Conservation (phyloP, 2,113 vertebrate genomes). For the Lophotis ruficrista region DNA sequence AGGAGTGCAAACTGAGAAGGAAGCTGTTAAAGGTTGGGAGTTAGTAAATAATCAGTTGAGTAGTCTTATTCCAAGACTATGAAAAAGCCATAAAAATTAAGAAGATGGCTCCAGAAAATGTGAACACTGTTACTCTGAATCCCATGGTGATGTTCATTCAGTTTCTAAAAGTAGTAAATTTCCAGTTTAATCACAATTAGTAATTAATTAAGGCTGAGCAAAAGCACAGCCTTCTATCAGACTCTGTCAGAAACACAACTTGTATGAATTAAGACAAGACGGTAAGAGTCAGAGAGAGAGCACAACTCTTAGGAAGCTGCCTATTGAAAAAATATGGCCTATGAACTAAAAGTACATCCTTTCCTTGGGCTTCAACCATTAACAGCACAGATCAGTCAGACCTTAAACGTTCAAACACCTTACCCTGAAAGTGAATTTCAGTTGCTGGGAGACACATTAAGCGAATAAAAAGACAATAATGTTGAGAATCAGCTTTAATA, state of each 20-base stretch:
- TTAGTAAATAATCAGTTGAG: not conserved
- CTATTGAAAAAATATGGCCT: not conserved
- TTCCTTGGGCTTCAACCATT: not conserved
- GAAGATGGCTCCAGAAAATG: not conserved
- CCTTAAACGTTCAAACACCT: not conserved
- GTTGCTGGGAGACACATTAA: not conserved
- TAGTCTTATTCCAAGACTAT: not conserved
- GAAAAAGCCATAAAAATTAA: not conserved
- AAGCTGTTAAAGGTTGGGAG: not conserved
- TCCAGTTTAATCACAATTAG: not conserved
- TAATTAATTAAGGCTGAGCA: not conserved
- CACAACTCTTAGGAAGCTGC: not conserved
- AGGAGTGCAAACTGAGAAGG: not conserved
- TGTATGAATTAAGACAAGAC: not conserved
- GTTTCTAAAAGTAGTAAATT: not conserved
- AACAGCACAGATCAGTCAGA: not conserved
- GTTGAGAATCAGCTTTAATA: not conserved
- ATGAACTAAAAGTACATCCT: not conserved
- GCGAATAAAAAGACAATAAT: not conserved
- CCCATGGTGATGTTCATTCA: not conserved
- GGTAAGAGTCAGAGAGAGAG: not conserved
- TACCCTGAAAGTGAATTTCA: not conserved
- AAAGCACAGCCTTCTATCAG: not conserved
- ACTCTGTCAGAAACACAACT: not conserved
- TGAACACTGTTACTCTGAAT: not conserved